A percentile compares a stretch with the other conserved stretches of the same genome.
These are phyloP conservation scores for Nasonovia ribisnigri DNA, from an alignment of 2,888 invertebrate genomes.

Conservation along the genomic window DNA sequence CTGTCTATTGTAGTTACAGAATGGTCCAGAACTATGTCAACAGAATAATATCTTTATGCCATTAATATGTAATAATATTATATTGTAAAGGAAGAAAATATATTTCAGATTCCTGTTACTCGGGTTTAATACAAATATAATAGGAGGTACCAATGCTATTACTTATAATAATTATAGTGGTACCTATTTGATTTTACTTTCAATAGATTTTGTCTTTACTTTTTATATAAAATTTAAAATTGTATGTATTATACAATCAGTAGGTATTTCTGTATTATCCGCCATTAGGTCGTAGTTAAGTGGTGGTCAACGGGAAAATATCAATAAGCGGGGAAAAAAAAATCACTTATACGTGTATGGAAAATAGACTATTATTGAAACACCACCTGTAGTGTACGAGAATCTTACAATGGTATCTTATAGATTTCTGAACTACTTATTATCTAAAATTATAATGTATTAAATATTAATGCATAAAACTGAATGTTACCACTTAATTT, in stretches of 20 bases:
- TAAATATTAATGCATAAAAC: background rate
- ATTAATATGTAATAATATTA: no score
- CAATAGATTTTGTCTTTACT: background rate
- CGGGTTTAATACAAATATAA: background rate
- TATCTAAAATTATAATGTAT: background rate
- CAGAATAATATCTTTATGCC: background rate
- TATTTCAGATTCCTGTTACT: background rate
- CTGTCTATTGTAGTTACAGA: background rate
- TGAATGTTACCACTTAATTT: constrained; percentile 21
- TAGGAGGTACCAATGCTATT: no score
- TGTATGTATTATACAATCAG: background rate
- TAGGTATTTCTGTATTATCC: background rate
- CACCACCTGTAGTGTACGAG: background rate
- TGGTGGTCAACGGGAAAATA: background rate
- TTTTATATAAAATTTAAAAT: no score
- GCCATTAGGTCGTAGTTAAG: background rate
- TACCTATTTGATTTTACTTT: background rate
- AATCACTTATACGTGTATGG: background rate
- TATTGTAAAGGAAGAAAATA: background rate
- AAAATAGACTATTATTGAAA: background rate
- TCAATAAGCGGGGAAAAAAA: background rate
- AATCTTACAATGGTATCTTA: background rate
- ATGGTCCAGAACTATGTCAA: constrained; percentile 14
- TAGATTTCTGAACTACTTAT: background rate
- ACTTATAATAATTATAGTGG: background rate